Evolutionary conservation across 2,797 vertebrate species (phyloP).

Genomic region (Momotus momota): DNA sequence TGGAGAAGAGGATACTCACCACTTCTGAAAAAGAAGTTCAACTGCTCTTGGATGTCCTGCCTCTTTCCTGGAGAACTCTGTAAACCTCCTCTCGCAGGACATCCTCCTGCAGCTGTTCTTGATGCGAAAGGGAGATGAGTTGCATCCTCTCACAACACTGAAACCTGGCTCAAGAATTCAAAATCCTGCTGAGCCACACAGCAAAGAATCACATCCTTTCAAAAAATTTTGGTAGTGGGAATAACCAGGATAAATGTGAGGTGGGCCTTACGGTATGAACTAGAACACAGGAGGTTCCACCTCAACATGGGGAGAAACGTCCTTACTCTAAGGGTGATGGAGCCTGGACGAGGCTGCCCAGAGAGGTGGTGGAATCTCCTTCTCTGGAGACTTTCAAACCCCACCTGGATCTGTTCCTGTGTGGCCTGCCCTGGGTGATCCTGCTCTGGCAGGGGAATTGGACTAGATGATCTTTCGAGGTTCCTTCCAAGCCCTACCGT

Average conservation of each 20-base stretch:
- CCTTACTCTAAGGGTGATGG: too few species aligned
- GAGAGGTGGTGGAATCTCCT: too few species aligned
- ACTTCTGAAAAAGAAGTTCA: background rate
- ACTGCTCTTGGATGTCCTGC: accelerated
- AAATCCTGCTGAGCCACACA: background rate
- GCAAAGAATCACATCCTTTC: background rate
- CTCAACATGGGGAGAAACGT: too few species aligned
- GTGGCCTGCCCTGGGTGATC: too few species aligned
- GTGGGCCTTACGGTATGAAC: accelerated
- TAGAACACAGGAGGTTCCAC: too few species aligned
- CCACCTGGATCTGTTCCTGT: too few species aligned
- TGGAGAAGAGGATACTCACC: background rate
- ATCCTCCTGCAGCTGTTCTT: background rate
- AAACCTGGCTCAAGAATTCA: background rate
- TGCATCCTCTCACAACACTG: background rate
- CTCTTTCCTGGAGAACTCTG: background rate
- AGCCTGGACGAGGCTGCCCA: too few species aligned
- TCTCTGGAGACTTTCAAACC: too few species aligned
- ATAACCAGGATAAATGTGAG: background rate
- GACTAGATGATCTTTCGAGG: too few species aligned
- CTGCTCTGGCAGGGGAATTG: too few species aligned
- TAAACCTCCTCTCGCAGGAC: background rate
- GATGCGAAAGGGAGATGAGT: background rate
- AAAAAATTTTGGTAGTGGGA: background rate
- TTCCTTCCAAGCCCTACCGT: too few species aligned